A percentile compares a stretch with the other conserved stretches of the same genome.
phyloP scores from a whole-genome alignment of 23 tunicate species.

The Phallusia fumigata region DNA sequence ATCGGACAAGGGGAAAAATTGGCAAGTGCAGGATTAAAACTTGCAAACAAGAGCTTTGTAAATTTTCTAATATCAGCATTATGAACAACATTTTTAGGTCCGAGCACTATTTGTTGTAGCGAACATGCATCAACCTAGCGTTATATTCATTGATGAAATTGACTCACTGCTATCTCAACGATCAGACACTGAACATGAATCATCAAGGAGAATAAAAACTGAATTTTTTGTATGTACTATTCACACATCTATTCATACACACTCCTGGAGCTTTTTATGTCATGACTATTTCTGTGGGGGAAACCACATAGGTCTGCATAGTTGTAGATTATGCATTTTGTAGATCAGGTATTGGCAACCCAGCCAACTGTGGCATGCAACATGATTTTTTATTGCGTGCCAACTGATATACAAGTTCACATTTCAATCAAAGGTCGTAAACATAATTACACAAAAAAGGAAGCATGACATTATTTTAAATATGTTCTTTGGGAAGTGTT shows the following conservation, averaged over 20 bases:
- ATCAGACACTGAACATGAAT: constrained; percentile 91
- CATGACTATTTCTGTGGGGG: not conserved
- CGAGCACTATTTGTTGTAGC: constrained; percentile 93
- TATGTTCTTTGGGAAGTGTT: too few species aligned
- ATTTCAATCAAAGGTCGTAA: too few species aligned
- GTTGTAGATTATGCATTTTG: too few species aligned
- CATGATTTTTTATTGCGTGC: too few species aligned
- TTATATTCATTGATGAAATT: constrained; percentile 95
- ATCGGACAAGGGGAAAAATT: constrained; percentile 99
- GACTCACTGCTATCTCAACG: constrained; percentile 87
- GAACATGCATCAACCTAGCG: constrained; percentile 76
- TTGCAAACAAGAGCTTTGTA: not conserved
- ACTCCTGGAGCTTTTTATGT: not conserved
- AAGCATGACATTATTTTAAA: too few species aligned
- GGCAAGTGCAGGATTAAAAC: too few species aligned
- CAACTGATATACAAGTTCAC: too few species aligned
- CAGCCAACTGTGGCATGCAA: too few species aligned
- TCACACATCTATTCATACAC: too few species aligned
- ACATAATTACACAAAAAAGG: too few species aligned
- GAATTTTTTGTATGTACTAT: constrained; percentile 85
- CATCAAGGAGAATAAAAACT: constrained; percentile 88
- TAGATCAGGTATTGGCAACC: too few species aligned
- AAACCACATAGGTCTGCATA: too few species aligned
- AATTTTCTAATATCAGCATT: not conserved
- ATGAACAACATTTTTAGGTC: constrained; percentile 34